These are phyloP conservation scores for Menidia beryllina DNA, from an alignment of 2,113 vertebrate genomes.

Conservation along the genomic window DNA sequence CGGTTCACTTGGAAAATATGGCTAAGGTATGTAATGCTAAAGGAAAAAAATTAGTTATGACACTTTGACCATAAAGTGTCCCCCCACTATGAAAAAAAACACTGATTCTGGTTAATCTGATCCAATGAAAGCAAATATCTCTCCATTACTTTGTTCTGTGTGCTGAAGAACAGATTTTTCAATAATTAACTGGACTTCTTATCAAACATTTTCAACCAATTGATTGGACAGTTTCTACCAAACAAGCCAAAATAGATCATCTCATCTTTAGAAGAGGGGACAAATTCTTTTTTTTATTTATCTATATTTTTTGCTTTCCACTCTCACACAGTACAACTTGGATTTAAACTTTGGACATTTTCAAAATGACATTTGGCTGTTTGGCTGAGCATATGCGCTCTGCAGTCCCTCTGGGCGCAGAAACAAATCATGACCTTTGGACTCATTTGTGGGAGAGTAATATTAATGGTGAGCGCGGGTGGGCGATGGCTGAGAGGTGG, in stretches of 20 bases:
- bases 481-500: conserved; percentile 6
- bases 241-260: neutral
- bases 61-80: no score
- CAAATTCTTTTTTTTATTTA: conserved; percentile 1
- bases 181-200: neutral
- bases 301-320: no score
- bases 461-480: conserved; percentile 38
- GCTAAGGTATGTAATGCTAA: no score
- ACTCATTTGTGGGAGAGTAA: conserved; percentile 51
- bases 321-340: conserved; percentile 1
- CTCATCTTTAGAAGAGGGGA: neutral
- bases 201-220: neutral
- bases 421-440: conserved; percentile 65
- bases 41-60: no score
- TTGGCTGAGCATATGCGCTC: conserved; percentile 28
- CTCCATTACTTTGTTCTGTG: no score
- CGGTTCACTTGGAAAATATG: no score
- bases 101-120: no score
- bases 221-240: neutral
- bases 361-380: conserved; percentile 28
- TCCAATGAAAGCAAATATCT: no score
- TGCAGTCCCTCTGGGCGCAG: conserved; percentile 31
- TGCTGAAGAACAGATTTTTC: no score
- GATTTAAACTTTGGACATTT: conserved; percentile 41
- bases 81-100: no score